phyloP scores from a whole-genome alignment of 2,888 invertebrate species.

The Metallyticus violacea region DNA sequence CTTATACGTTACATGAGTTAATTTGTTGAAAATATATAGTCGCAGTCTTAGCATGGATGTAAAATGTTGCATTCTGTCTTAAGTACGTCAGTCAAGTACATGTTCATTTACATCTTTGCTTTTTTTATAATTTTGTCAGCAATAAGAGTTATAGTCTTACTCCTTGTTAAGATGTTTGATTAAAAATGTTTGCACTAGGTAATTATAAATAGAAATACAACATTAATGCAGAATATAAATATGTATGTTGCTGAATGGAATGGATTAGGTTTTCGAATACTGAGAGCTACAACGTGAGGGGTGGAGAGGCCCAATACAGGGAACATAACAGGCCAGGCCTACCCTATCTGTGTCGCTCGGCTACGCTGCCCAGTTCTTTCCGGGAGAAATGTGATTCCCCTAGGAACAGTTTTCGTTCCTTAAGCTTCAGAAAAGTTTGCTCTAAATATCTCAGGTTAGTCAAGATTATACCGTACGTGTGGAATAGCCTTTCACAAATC shows the following conservation, averaged over 20 bases:
- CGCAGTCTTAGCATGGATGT: no score
- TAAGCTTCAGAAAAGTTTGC: conserved; percentile 17
- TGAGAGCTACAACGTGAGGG: not conserved
- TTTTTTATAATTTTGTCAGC: no score
- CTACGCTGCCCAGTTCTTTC: not conserved
- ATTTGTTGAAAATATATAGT: no score
- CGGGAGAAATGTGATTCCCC: not conserved
- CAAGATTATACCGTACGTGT: not conserved
- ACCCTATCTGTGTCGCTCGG: not conserved
- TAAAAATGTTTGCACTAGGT: not conserved
- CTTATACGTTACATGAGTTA: no score
- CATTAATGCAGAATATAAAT: not conserved
- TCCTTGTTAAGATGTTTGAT: no score
- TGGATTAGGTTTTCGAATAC: not conserved
- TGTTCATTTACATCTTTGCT: no score
- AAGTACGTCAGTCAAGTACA: no score
- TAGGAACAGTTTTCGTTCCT: not conserved
- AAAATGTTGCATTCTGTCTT: no score
- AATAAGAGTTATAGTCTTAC: no score
- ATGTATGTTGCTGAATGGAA: not conserved
- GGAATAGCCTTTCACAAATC: not conserved
- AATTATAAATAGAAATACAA: not conserved
- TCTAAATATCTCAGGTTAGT: conserved; percentile 21
- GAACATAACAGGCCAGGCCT: not conserved
- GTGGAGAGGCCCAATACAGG: not conserved